Conservation (phyloP, 2,888 invertebrate species). For the Thymelicus sylvestris region DNA sequence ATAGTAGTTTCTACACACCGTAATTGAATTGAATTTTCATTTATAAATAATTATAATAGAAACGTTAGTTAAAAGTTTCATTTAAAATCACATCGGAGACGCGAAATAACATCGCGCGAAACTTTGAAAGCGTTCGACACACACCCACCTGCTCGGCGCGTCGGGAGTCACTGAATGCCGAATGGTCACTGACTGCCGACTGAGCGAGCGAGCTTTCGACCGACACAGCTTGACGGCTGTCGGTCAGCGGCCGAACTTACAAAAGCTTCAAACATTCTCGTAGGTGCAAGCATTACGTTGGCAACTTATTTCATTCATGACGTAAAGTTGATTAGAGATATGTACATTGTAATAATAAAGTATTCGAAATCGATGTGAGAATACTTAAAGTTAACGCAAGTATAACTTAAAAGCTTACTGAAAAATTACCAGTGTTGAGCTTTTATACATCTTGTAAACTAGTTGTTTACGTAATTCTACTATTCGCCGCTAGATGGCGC, state of each 20-base stretch:
- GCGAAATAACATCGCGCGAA: constrained; percentile 21
- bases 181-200: constrained; percentile 8
- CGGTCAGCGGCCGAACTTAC: background rate
- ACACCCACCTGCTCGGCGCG: background rate
- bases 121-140: background rate
- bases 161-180: constrained; percentile 8
- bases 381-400: background rate
- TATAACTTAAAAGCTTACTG: background rate
- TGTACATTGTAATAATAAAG: too few species aligned
- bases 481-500: constrained; percentile 33
- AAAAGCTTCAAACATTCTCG: background rate
- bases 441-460: constrained; percentile 6
- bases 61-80: background rate
- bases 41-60: background rate
- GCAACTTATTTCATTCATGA: background rate
- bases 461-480: constrained; percentile 19
- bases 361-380: background rate
- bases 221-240: constrained; percentile 2
- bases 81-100: constrained; percentile 13
- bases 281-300: too few species aligned
- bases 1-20: background rate
- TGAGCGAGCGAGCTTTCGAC: constrained; percentile 20
- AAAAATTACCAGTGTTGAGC: background rate
- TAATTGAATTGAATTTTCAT: background rate
- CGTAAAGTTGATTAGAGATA: background rate